Evolutionary conservation across 1,140 invertebrate species (phyloP), one percentile per base, ranked within the genome.

Genomic region (Diorhabda sublineata): DNA sequence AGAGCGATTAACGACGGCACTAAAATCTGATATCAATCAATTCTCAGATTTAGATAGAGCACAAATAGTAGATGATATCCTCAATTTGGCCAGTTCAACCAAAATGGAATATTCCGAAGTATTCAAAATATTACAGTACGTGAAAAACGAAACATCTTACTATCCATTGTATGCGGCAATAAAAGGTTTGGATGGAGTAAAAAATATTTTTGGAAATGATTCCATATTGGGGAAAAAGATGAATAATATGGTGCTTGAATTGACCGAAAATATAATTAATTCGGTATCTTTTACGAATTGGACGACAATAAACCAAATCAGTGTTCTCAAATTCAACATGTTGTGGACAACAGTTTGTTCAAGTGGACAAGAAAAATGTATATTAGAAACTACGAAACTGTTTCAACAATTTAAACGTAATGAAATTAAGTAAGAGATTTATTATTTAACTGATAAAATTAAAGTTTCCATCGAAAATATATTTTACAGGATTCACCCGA

Each of bases 41-140:
- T 90, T 92, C 45, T 85, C 89, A 72, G 85, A 85, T 62, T 77
- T 90, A 0, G 95, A 93, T 80, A 85, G 92, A 76, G 92, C 91
- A 0, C 91, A 93, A 79, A 83, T 95, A 7, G 84, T 94, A 3
- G 91, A 95, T 73, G 94, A 96, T 81, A 83, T 90, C 3, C 83
- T 93, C 47, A 89, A 89, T 76, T 81, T 87, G 71, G 79, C 85
- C 2, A 79, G 85, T 58, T 80, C 84, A 68, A 78, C 76, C 7
- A 66, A 75, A 4, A 80, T 86, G 3, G 72, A 73, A 5, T 84
- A 87, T 42, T 69, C 74, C 0, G 79, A 83, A 11, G 85, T 86
- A 0, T 79, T 92, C 5, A 80, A 87, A 2, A 79, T 89, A 2
- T 80, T 87, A 0, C 81, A 82, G 1, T 91, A 90, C 75, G 75